Percentiles rank a stretch among this genome's conserved stretches.
Evolutionary conservation across 2,888 invertebrate species (phyloP).

Genomic region (Drosophila mettleri): DNA sequence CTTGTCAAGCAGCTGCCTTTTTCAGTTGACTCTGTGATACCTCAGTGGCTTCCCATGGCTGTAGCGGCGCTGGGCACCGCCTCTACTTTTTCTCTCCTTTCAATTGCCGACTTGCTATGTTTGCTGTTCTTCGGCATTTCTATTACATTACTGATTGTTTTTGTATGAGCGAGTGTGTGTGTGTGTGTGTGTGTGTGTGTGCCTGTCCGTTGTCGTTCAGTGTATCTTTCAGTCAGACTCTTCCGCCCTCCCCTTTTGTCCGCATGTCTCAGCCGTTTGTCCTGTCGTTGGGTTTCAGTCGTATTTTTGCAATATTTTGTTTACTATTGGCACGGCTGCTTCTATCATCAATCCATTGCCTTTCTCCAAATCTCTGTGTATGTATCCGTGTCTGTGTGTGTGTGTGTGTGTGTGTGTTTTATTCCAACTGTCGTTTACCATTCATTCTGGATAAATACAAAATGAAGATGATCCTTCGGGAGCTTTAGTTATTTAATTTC

Average conservation of each 20-base stretch:
- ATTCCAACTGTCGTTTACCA: constrained; percentile 77
- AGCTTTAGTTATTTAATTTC: constrained; percentile 81
- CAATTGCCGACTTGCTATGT: constrained; percentile 13
- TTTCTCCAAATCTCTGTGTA: constrained; percentile 19
- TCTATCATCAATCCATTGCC: constrained; percentile 66
- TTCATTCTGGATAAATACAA: constrained; percentile 81
- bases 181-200: constrained; percentile 56
- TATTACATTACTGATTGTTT: constrained; percentile 79
- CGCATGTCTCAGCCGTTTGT: constrained; percentile 23
- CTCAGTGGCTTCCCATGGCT: constrained; percentile 29
- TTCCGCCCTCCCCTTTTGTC: constrained; percentile 6
- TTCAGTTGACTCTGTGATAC: constrained; percentile 34
- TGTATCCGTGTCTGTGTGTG: neutral
- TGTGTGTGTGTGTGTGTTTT: constrained; percentile 52
- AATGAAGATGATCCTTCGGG: constrained; percentile 82
- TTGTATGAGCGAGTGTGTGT: constrained; percentile 48
- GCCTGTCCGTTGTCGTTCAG: constrained; percentile 28
- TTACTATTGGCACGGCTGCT: constrained; percentile 59
- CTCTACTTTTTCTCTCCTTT: neutral
- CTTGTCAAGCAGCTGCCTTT: constrained; percentile 77
- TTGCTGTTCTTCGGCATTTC: constrained; percentile 63
- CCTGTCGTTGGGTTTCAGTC: constrained; percentile 61
- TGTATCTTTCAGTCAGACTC: constrained; percentile 20
- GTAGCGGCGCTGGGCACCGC: constrained; percentile 12
- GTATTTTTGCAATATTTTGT: constrained; percentile 73